Percentiles rank a stretch among this genome's conserved stretches.
Evolutionary conservation across 2,113 vertebrate species (phyloP).

Genomic region (Dicaeum eximium): DNA sequence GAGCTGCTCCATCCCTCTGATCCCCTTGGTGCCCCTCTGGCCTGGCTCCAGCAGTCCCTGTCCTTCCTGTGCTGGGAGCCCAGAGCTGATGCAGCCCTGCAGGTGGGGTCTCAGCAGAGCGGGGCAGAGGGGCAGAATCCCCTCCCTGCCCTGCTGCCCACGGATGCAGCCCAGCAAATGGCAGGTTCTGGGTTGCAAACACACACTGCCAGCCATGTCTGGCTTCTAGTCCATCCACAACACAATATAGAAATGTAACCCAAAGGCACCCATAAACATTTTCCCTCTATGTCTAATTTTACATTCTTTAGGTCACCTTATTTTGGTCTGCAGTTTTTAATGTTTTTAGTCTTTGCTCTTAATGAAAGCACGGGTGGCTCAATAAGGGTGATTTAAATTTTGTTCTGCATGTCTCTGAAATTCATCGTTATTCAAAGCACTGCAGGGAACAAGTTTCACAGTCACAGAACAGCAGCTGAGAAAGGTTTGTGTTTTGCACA

Average conservation of each 20-base stretch:
- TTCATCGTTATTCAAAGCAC: not conserved
- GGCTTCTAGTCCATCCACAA: not conserved
- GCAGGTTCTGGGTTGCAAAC: not conserved
- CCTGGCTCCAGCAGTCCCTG: not conserved
- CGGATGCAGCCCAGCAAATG: rapidly evolving
- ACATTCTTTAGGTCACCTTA: not conserved
- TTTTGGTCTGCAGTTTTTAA: not conserved
- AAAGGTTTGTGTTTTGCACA: not conserved
- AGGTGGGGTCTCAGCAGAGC: not conserved
- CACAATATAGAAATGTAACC: not conserved
- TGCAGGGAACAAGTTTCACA: not conserved
- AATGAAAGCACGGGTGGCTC: not conserved
- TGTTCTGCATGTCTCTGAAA: not conserved
- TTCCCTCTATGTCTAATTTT: not conserved
- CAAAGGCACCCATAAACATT: not conserved
- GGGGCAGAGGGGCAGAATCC: not conserved
- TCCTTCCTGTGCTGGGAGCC: not conserved
- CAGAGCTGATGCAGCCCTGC: not conserved
- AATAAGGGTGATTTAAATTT: not conserved
- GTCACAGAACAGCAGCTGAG: not conserved
- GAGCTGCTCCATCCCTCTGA: not conserved
- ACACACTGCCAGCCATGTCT: too few species aligned
- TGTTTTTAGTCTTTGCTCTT: not conserved
- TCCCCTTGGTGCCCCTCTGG: not conserved
- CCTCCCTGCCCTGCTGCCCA: not conserved